Conservation (phyloP, 2,888 invertebrate genomes). For the Cryptus viduatorius region DNA sequence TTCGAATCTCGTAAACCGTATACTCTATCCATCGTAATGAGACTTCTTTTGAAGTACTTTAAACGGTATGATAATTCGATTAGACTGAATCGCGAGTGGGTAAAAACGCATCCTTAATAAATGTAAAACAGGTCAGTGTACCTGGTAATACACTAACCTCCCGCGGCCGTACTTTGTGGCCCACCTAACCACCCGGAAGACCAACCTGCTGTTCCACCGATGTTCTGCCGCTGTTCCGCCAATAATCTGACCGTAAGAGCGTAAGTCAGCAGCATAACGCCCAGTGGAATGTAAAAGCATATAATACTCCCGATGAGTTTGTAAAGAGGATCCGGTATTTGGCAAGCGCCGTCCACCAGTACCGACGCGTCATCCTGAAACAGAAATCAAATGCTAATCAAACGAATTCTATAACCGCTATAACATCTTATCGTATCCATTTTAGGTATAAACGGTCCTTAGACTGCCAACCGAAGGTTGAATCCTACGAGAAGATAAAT, state of each 20-base stretch:
- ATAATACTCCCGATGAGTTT: slow-evolving; percentile 97
- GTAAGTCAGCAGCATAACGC: slow-evolving; percentile 98
- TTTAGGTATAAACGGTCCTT: no score
- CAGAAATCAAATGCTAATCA: slow-evolving; percentile 57
- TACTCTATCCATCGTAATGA: no score
- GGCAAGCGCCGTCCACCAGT: slow-evolving; percentile 93
- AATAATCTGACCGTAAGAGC: slow-evolving; percentile 95
- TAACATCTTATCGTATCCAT: not conserved
- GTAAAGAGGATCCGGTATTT: slow-evolving; percentile 95
- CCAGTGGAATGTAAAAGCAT: slow-evolving; percentile 97
- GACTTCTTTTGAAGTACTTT: no score
- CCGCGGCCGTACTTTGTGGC: slow-evolving; percentile 74
- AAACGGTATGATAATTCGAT: no score
- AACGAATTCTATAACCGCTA: not conserved
- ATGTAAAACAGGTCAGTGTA: slow-evolving; percentile 68
- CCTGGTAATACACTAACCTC: slow-evolving; percentile 77
- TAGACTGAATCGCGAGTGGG: no score
- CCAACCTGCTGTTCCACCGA: slow-evolving; percentile 88
- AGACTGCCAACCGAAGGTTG: not conserved
- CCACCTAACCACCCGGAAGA: slow-evolving; percentile 91
- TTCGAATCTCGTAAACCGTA: no score
- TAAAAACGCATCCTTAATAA: not conserved
- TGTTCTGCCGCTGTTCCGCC: slow-evolving; percentile 92
- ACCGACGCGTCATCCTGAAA: slow-evolving; percentile 93
- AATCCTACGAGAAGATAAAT: not conserved